These are phyloP conservation scores for Tarsius wallacei DNA, from an alignment of 2,797 vertebrate genomes.

Conservation along the genomic window DNA sequence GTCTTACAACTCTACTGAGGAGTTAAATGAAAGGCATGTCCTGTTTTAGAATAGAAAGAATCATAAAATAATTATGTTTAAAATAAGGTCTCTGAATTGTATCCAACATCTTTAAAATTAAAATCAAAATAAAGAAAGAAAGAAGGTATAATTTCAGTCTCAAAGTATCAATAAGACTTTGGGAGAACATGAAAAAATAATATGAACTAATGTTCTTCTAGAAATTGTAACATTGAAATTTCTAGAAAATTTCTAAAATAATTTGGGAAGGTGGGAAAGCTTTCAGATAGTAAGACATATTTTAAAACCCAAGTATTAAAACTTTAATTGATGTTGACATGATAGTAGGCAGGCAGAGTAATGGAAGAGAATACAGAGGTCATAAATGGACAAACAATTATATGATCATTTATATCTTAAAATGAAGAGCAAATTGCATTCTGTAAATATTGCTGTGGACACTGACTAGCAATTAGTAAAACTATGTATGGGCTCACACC, in stretches of 20 bases:
- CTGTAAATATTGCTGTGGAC: not conserved
- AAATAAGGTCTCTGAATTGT: too few species aligned
- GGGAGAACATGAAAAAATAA: not conserved
- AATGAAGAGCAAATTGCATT: not conserved
- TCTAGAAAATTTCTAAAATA: not conserved
- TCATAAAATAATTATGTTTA: not conserved
- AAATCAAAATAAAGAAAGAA: too few species aligned
- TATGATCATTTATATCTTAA: not conserved
- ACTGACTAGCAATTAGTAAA: not conserved
- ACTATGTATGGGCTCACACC: not conserved
- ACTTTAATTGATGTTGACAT: not conserved
- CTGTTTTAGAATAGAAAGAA: not conserved
- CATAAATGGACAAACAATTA: not conserved
- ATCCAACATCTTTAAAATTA: too few species aligned
- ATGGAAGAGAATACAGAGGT: not conserved
- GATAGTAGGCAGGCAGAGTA: not conserved
- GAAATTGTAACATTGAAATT: not conserved
- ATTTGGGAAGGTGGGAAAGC: not conserved
- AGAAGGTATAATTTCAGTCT: not conserved
- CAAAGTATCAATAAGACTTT: not conserved
- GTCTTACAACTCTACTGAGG: not conserved
- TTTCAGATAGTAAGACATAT: not conserved
- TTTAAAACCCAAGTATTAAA: constrained; percentile 8
- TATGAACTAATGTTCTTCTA: not conserved
- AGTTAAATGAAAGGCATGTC: not conserved